These are phyloP conservation scores for Turnix velox DNA, from an alignment of 2,113 vertebrate genomes.

Conservation along the genomic window DNA sequence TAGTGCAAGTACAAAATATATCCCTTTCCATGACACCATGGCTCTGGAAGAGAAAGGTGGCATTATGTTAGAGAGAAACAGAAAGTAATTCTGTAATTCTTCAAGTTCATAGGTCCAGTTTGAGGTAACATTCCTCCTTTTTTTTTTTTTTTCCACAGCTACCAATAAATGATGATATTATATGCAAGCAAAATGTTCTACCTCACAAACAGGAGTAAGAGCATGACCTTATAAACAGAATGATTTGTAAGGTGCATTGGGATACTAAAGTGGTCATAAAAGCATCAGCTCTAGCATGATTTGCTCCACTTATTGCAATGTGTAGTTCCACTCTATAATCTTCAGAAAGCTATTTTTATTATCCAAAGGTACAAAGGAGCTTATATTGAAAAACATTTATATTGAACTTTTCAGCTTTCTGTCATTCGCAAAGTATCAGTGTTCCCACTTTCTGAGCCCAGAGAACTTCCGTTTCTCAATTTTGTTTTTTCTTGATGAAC, in stretches of 20 bases:
- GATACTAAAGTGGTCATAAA: background rate
- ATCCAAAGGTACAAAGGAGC: background rate
- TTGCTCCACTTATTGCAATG: background rate
- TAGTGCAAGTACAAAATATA: slow-evolving; percentile 87
- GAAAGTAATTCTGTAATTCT: background rate
- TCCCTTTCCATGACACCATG: slow-evolving; percentile 88
- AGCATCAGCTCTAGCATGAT: background rate
- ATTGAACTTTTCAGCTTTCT: background rate
- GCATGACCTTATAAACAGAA: background rate
- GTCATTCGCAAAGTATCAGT: background rate
- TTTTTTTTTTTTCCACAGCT: background rate
- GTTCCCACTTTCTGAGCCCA: background rate
- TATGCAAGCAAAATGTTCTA: background rate
- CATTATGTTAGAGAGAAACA: background rate
- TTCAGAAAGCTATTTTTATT: background rate
- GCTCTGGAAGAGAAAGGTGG: slow-evolving; percentile 76
- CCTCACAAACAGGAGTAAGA: background rate
- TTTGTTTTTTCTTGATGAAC: background rate
- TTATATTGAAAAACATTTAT: background rate
- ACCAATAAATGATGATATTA: background rate
- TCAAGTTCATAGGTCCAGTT: rapidly evolving
- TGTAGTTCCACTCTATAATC: background rate
- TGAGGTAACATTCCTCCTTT: background rate
- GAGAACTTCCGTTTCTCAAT: background rate
- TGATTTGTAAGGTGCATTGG: background rate